Evolutionary conservation across 2,113 vertebrate genomes (phyloP).

Genomic region (Oreocharis arfaki): DNA sequence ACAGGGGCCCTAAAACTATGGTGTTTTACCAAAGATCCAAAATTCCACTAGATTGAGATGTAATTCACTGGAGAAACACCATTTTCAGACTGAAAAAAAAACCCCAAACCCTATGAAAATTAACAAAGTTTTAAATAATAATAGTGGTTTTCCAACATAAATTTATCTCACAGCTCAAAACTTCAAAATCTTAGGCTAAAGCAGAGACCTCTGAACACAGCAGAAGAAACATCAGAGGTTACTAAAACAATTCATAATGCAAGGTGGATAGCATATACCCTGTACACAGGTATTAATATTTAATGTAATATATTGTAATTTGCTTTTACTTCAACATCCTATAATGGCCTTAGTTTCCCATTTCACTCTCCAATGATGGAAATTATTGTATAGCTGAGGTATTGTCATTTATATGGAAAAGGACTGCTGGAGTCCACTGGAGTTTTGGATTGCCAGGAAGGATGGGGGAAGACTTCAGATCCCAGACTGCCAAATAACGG

Average conservation of each 20-base stretch:
- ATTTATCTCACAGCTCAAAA: background rate
- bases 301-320: slow-evolving; percentile 24
- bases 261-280: background rate
- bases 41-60: background rate
- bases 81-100: background rate
- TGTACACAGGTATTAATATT: slow-evolving; percentile 42
- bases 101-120: background rate
- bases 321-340: background rate
- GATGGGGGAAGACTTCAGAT: background rate
- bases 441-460: background rate
- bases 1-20: background rate
- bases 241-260: background rate
- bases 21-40: background rate
- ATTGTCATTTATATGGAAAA: background rate
- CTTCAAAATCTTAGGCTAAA: background rate
- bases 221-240: background rate
- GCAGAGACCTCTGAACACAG: background rate
- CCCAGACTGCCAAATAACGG: background rate
- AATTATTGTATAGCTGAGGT: background rate
- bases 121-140: background rate
- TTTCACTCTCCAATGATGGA: background rate
- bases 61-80: background rate
- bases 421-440: background rate
- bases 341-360: background rate
- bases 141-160: background rate